Base-by-base conservation (phyloP, 2,888 invertebrate genomes). In the Bombylius major region DNA sequence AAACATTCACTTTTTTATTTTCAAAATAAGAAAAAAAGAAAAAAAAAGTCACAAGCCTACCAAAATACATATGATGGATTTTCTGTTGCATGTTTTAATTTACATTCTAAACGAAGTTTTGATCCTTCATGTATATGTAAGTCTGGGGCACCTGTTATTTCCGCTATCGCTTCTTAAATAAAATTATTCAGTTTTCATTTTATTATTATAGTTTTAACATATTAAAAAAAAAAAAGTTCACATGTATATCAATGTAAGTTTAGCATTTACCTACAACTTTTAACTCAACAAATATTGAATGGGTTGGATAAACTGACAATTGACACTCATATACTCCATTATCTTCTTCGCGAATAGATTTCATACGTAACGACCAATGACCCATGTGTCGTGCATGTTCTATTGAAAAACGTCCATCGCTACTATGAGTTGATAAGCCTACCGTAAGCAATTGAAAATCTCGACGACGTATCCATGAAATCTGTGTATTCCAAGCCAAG, bases 391-490 rank as follows among this genome's bases (percentile, higher is more conserved):
- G 72, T 39, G 78, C 79, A 66, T 81, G 82, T 62, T 81, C 80
- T 51, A 82, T 80, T 67, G 81, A 74, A 70, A 82, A 83, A 52
- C 82, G 73, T 62, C 80, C 81, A 67, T 83, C 82, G 59, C 81
- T 79, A 64, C 79, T 81, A 67, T 82, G 82, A 13, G 82, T 81
- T 55, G 79, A 77, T 55, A 80, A 69, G 12, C 82, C 82, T 45
- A 83, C 82, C 14, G 82, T 83, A 53, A 83, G 72, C 59, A 83
- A 71, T 68, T 82, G 82, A 66, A 82, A 82, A 70, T 84, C 83
- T 62, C 77, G 78, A 65, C 82, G 76, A 51, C 83, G 72, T 59
- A 84, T 82, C 83, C 83, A 84, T 53, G 83, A 82, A 57, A 79
- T 78, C 79, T 79, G 9, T 36, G 36, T 36, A 36, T 8, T 36